phyloP scores from a whole-genome alignment of 1,140 invertebrate genomes.

The Choristoneura fumiferana region DNA sequence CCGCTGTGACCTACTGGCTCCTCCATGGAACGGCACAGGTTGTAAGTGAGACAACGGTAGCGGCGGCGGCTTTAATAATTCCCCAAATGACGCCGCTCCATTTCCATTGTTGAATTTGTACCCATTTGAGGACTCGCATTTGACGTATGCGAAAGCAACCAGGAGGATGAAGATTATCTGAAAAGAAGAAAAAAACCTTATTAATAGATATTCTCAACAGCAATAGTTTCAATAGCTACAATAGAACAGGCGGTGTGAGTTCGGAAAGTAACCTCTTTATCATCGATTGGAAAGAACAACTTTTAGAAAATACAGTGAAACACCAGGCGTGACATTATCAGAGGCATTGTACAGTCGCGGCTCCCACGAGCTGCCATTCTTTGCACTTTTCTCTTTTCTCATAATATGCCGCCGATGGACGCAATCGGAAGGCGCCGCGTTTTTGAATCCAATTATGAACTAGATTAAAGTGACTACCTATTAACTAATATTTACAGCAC shows the following conservation, averaged over 20 bases:
- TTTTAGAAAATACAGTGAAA: conserved; percentile 64
- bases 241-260: neutral
- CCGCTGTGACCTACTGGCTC: conserved; percentile 40
- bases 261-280: neutral
- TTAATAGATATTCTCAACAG: too few species aligned
- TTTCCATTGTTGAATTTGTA: conserved; percentile 40
- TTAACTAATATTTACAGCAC: too few species aligned
- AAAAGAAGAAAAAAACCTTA: conserved; percentile 32
- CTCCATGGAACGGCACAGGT: conserved; percentile 63
- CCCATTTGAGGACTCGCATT: conserved; percentile 42
- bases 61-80: conserved; percentile 60
- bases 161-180: conserved; percentile 58
- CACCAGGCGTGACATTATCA: conserved; percentile 50
- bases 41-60: conserved; percentile 46
- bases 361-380: conserved; percentile 68
- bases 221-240: too few species aligned
- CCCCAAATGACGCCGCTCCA: conserved; percentile 44
- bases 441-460: conserved; percentile 38
- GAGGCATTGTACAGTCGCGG: conserved; percentile 48
- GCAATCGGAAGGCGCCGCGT: conserved; percentile 44
- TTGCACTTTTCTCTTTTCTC: conserved; percentile 74
- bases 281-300: conserved; percentile 19
- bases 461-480: conserved; percentile 1
- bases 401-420: conserved; percentile 43
- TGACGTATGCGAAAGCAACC: conserved; percentile 40